Percentiles rank a stretch among this genome's conserved stretches.
Conservation (phyloP, 2,113 vertebrate species). For the Circaetus gallicus region DNA sequence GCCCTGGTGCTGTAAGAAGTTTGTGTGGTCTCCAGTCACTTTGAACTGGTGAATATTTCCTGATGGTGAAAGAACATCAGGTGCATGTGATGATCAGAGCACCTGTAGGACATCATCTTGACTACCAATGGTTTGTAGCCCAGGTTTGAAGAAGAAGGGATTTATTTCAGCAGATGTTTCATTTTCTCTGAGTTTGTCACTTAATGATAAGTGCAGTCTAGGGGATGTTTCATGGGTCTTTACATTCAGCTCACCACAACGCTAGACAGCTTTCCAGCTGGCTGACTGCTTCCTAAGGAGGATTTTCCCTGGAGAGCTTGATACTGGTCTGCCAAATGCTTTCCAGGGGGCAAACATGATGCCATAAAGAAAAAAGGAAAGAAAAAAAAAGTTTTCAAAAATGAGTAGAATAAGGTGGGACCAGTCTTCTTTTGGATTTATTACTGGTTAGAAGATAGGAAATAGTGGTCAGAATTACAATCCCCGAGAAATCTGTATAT, state of each 20-base stretch:
- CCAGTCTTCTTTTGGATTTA: background rate
- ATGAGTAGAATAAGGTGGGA: background rate
- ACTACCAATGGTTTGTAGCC: background rate
- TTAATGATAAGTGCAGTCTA: background rate
- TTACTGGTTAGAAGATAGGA: background rate
- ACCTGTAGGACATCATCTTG: background rate
- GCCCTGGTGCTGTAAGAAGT: background rate
- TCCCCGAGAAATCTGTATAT: background rate
- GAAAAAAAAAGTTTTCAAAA: background rate
- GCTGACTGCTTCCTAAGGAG: background rate
- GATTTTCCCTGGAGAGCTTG: background rate
- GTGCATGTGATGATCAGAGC: background rate
- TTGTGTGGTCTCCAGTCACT: background rate
- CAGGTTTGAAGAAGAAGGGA: background rate
- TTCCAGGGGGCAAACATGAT: background rate
- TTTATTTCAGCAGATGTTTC: background rate
- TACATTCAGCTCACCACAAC: background rate
- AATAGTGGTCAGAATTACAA: background rate
- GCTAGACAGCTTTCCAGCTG: background rate
- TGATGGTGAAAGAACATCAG: background rate
- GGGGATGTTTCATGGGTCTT: background rate
- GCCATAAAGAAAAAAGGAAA: background rate
- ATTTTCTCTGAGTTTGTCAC: background rate
- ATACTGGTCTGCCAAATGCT: background rate
- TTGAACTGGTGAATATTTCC: background rate